phyloP scores from a whole-genome alignment of 2,113 vertebrate genomes.

The Prochilodus magdalenae region DNA sequence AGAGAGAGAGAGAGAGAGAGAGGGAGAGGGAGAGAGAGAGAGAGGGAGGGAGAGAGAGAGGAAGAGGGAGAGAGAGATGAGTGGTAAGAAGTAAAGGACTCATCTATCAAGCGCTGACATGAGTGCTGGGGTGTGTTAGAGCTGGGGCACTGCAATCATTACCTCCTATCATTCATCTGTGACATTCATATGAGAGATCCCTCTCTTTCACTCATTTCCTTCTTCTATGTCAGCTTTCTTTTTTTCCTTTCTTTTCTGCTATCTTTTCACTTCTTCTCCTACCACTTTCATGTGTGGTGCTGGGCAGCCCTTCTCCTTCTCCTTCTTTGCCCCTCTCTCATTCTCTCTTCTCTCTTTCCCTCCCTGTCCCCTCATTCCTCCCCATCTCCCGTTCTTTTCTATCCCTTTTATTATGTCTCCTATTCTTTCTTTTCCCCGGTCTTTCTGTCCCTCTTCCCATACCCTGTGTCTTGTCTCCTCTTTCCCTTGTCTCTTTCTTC shows the following conservation, averaged over 20 bases:
- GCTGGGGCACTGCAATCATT: constrained; percentile 36
- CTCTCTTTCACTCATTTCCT: constrained; percentile 1
- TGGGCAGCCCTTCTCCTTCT: neutral
- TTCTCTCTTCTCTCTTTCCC: constrained; percentile 1
- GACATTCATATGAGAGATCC: constrained; percentile 15
- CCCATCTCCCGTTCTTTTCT: too few relatives aligned
- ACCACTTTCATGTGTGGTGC: too few relatives aligned
- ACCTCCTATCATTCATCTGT: constrained; percentile 42
- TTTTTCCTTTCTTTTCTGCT: constrained; percentile 23
- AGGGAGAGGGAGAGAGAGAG: neutral
- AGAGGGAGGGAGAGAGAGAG: neutral
- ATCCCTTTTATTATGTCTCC: neutral
- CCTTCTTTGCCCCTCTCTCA: neutral
- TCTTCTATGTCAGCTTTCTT: neutral
- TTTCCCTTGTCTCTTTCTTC: neutral
- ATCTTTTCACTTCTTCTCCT: neutral
- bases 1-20: constrained; percentile 8
- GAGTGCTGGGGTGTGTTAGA: constrained; percentile 45
- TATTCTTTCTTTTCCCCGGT: constrained; percentile 14
- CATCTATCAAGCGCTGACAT: constrained; percentile 41
- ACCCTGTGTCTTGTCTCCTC: neutral
- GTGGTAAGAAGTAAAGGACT: constrained; percentile 41
- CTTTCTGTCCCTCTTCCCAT: constrained; percentile 26
- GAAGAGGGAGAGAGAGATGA: constrained; percentile 26
- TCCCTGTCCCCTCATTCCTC: neutral